Evolutionary conservation across 1,140 invertebrate genomes (phyloP), one percentile per base, ranked within the genome.

Genomic region (Holcopasites calliopsidis): DNA sequence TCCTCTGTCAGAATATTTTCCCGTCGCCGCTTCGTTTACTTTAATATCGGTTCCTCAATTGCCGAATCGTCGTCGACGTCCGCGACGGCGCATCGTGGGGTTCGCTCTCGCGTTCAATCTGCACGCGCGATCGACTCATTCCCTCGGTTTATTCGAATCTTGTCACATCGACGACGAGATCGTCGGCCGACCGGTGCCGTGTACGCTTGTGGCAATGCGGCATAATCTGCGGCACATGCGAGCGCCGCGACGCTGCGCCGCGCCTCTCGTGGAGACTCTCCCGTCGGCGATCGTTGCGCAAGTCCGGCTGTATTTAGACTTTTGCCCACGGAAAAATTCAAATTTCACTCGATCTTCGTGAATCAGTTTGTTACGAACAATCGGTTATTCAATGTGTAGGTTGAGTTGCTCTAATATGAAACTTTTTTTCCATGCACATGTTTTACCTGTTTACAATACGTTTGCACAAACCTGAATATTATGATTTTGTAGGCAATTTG

Each of bases 141-240:
- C 10, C 23, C 13, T 23, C 13, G 13, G 10, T 44, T 44, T 33
- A 31, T 38, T 1, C 38, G 71, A 35, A 2, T 0, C 3, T 62
- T 13, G 33, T 33, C 31, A n/a, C n/a, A n/a, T 1, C 18, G 38
- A 35, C 49, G 33, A 44, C 52, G 6, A 40, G 71, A 62, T 55
- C 38, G 40, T 50, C 66, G 74, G 16, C 49, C 40, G 62, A 70
- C 49, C 57, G 47, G 70, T 81, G 75, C 49, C 66, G 66, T 72
- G n/a, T n/a, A 47, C 61, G 66, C 68, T 83, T 83, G 82, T 78
- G 55, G 74, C 87, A 87, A 87, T 88, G 87, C 87, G 86, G 85
- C 75, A 85, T 76, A 83, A 87, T 87, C 84, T 82, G 85, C 86
- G 82, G 79, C 80, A 84, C 80, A 81, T 75, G 81, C 74, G 55